Conservation (phyloP, 2,113 vertebrate genomes). For the Leiothrix lutea region DNA sequence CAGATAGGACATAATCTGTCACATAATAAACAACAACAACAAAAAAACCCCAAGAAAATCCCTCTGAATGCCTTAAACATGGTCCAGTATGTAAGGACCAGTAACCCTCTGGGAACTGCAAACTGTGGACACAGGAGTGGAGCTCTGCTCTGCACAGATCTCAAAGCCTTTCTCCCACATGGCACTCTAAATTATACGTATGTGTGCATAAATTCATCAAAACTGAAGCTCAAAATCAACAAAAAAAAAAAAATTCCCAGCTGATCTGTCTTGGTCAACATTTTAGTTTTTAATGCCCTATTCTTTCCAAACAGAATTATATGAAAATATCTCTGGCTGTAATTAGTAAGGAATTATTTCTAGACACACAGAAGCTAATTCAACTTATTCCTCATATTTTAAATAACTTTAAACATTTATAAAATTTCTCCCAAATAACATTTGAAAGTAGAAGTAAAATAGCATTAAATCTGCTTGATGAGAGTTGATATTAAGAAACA, state of each 20-base stretch:
- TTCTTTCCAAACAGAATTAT: background rate
- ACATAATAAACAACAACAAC: background rate
- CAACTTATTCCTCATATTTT: background rate
- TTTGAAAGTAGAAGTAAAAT: background rate
- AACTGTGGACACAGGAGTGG: fast-evolving
- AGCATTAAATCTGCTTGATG: background rate
- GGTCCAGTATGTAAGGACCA: fast-evolving
- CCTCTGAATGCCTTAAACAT: background rate
- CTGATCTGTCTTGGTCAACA: background rate
- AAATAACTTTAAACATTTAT: background rate
- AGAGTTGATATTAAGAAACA: background rate
- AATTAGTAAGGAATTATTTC: background rate
- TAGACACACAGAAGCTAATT: background rate
- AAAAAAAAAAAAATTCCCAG: background rate
- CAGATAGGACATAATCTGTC: background rate
- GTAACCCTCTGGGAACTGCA: background rate
- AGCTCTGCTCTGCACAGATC: background rate
- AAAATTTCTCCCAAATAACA: background rate
- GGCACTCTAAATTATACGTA: background rate
- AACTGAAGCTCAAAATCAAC: background rate
- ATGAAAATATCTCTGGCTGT: background rate
- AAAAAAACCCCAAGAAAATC: background rate
- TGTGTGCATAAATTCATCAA: background rate
- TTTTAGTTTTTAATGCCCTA: background rate
- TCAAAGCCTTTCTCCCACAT: background rate